These are phyloP conservation scores for Drosophila dives DNA, from an alignment of 2,888 invertebrate species.

Conservation along the genomic window DNA sequence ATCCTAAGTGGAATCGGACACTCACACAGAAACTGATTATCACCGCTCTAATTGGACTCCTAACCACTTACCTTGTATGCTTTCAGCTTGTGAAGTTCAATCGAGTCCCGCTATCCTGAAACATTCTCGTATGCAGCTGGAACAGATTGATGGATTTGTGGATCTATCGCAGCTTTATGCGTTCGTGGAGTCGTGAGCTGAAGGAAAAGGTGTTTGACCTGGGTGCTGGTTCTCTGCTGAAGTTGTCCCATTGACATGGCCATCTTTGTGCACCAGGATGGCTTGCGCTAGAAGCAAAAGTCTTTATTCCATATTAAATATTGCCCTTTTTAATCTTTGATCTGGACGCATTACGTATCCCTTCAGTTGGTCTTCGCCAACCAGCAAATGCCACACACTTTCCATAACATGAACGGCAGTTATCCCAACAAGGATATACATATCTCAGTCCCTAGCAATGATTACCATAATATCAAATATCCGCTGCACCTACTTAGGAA, in stretches of 20 bases:
- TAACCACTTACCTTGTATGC: not conserved
- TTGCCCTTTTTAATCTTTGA: conserved; percentile 10
- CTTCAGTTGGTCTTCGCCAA: conserved; percentile 45
- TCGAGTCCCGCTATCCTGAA: not conserved
- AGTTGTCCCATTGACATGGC: conserved; percentile 48
- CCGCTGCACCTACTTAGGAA: conserved; percentile 45
- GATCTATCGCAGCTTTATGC: conserved; percentile 45
- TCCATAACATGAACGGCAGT: not conserved
- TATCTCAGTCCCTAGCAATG: not conserved
- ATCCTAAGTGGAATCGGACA: conserved; percentile 1
- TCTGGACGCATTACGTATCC: conserved; percentile 40
- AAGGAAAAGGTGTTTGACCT: conserved; percentile 30
- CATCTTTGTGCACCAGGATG: conserved; percentile 27
- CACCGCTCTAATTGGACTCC: not conserved
- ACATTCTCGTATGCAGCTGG: conserved; percentile 22
- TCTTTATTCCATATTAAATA: conserved; percentile 34
- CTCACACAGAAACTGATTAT: conserved; percentile 4
- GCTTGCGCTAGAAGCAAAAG: conserved; percentile 16
- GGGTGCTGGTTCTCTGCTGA: conserved; percentile 46
- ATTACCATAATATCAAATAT: conserved; percentile 10
- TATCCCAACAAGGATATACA: not conserved
- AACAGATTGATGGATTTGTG: conserved; percentile 55
- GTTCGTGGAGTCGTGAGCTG: not conserved
- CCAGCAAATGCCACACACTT: conserved; percentile 13
- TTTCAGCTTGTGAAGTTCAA: not conserved